Percentiles rank a stretch among this genome's conserved stretches.
These are phyloP conservation scores for Cotesia congregata DNA, from an alignment of 2,888 invertebrate genomes.

Conservation along the genomic window DNA sequence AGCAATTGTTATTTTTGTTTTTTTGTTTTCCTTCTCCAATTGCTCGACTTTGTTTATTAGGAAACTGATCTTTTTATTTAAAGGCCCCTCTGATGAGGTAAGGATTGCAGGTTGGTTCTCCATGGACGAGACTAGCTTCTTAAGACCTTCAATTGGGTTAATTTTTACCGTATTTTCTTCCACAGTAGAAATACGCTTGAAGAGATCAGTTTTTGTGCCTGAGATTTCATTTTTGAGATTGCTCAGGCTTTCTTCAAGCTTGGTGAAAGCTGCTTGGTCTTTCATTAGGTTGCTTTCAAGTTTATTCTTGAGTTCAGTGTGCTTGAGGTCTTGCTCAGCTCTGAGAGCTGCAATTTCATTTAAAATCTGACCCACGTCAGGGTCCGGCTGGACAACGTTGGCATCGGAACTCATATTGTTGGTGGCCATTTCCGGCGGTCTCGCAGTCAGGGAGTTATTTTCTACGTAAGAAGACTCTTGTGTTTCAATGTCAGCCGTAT, in stretches of 20 bases:
- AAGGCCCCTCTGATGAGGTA: too few species aligned
- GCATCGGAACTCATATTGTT: too few species aligned
- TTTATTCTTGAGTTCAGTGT: background rate
- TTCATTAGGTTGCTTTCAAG: background rate
- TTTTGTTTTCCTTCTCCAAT: too few species aligned
- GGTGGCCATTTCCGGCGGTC: background rate
- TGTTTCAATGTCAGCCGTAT: too few species aligned
- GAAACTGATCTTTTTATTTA: too few species aligned
- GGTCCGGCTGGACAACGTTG: background rate
- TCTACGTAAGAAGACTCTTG: too few species aligned
- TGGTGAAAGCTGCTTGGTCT: background rate
- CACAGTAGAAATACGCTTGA: background rate
- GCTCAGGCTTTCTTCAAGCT: background rate
- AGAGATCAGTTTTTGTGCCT: background rate
- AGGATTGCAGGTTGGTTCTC: too few species aligned
- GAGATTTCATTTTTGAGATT: background rate
- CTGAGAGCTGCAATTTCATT: background rate
- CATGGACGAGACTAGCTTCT: background rate
- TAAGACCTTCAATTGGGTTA: background rate
- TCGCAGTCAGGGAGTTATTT: background rate
- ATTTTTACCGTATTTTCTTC: background rate
- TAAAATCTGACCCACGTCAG: background rate
- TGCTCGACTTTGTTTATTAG: too few species aligned
- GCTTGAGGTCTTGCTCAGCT: background rate
- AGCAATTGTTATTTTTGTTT: too few species aligned